A percentile compares a stretch with the other conserved stretches of the same genome.
Conservation (phyloP, 2,888 invertebrate species). For the Tromatobia lineatoria region DNA sequence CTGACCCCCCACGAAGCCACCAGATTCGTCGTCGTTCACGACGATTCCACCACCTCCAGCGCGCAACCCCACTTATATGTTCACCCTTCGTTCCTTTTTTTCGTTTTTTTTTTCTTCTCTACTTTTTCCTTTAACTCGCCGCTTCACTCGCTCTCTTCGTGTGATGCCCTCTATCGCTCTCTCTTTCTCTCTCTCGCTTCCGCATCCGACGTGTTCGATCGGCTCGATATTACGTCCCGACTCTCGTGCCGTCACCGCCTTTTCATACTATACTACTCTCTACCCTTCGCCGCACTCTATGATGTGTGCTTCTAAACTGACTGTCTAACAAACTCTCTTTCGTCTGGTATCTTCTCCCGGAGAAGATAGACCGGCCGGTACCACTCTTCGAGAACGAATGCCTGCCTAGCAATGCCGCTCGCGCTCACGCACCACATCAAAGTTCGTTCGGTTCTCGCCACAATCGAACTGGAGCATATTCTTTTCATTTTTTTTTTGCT, state of each 20-base stretch:
- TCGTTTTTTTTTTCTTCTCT: background rate
- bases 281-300: constrained; percentile 1
- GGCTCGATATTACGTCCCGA: constrained; percentile 68
- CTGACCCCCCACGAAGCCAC: constrained; percentile 4
- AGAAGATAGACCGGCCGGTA: constrained; percentile 20
- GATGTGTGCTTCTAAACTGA: constrained; percentile 7
- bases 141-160: background rate
- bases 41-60: constrained; percentile 27
- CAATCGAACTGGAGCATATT: background rate
- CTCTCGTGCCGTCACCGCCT: constrained; percentile 42
- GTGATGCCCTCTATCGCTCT: background rate
- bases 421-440: background rate
- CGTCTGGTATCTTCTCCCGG: background rate
- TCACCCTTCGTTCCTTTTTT: constrained; percentile 30
- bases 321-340: constrained; percentile 4
- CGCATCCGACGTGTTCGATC: constrained; percentile 70
- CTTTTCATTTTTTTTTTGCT: background rate
- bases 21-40: constrained; percentile 36
- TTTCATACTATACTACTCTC: background rate
- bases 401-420: background rate
- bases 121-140: too few species aligned
- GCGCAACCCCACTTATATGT: constrained; percentile 53
- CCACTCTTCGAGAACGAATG: constrained; percentile 1
- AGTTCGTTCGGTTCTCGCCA: background rate
- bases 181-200: constrained; percentile 65